Evolutionary conservation across 2,888 invertebrate species (phyloP).

Genomic region (Patella ulyssiponensis): DNA sequence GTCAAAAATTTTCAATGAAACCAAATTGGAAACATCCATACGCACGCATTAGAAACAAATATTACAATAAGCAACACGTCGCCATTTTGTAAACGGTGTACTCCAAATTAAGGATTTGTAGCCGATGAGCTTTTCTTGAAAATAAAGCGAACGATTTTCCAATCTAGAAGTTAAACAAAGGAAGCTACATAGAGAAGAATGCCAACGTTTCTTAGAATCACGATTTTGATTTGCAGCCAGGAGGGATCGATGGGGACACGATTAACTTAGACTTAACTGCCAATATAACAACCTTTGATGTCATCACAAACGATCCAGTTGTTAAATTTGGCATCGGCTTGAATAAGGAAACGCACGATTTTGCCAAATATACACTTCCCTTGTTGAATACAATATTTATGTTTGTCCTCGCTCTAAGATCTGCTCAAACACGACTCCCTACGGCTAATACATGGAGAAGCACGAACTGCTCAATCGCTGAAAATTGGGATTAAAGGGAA

Average conservation of each 20-base stretch:
- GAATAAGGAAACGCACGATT: constrained; percentile 12
- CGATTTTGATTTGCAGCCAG: background rate
- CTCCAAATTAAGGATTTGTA: too few species aligned
- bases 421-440: background rate
- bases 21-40: background rate
- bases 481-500: too few species aligned
- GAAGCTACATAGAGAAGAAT: background rate
- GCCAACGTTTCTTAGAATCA: background rate
- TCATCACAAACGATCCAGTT: constrained; percentile 7
- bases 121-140: background rate
- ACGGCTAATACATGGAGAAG: background rate
- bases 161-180: constrained; percentile 1
- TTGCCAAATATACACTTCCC: constrained; percentile 12
- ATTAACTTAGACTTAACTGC: constrained; percentile 11
- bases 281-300: constrained; percentile 13
- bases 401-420: background rate
- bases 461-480: background rate
- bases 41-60: background rate
- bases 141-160: constrained; percentile 1
- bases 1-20: background rate
- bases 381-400: constrained; percentile 3
- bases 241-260: constrained; percentile 3
- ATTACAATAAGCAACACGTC: background rate
- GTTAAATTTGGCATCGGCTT: constrained; percentile 4
- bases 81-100: constrained; percentile 1